These are phyloP conservation scores for Clusia tigrina DNA, from an alignment of 2,888 invertebrate species.

Conservation along the genomic window DNA sequence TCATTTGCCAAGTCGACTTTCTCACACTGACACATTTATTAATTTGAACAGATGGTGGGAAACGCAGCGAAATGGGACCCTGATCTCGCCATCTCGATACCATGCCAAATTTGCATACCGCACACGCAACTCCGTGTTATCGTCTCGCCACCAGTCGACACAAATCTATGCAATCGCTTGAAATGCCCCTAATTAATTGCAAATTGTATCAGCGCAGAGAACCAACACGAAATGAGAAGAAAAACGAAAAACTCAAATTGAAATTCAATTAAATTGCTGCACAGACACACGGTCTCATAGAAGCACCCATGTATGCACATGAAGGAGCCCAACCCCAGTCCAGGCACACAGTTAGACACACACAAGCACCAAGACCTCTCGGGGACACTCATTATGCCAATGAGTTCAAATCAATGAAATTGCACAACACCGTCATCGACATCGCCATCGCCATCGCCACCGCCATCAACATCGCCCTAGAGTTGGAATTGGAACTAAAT, in stretches of 20 bases:
- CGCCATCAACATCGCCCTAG: background rate
- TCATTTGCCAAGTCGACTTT: no score
- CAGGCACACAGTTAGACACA: conserved; percentile 7
- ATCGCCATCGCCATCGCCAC: background rate
- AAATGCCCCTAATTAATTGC: conserved; percentile 6
- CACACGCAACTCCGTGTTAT: background rate
- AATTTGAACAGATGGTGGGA: no score
- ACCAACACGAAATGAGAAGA: background rate
- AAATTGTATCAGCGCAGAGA: no score
- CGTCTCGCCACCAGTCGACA: background rate
- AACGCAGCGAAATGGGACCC: no score
- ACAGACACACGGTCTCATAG: background rate
- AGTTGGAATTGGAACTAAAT: no score
- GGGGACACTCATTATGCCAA: conserved; percentile 26
- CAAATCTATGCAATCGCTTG: conserved; percentile 2
- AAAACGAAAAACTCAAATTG: background rate
- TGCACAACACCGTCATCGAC: conserved; percentile 22
- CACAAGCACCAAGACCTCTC: conserved; percentile 29
- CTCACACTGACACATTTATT: no score
- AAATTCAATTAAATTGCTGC: background rate
- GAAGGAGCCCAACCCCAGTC: background rate
- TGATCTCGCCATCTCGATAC: no score
- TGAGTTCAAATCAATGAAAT: conserved; percentile 31
- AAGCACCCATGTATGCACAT: background rate
- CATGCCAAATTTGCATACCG: background rate